phyloP scores from a whole-genome alignment of 1,140 invertebrate species.

The Battus philenor region DNA sequence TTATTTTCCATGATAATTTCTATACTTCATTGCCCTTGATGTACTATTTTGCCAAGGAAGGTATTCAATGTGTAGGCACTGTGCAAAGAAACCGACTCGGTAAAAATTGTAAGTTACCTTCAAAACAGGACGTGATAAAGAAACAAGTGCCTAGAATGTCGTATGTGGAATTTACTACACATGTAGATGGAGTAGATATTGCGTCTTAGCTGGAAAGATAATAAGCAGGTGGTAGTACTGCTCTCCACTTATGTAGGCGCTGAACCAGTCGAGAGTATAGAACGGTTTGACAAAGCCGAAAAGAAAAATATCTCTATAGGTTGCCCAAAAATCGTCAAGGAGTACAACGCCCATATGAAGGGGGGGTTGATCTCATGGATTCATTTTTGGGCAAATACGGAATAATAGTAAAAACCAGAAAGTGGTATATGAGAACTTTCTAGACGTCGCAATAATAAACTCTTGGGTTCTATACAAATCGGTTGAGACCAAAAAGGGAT shows the following conservation, averaged over 20 bases:
- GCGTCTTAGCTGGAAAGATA: conserved; percentile 28
- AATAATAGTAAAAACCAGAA: conserved; percentile 16
- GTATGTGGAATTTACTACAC: conserved; percentile 25
- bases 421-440: conserved; percentile 20
- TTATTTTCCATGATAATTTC: background rate
- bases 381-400: conserved; percentile 15
- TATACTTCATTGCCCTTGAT: background rate
- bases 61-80: conserved; percentile 19
- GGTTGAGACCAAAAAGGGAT: background rate
- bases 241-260: conserved; percentile 29
- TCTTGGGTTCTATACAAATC: background rate
- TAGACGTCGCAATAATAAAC: conserved; percentile 1
- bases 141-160: conserved; percentile 18
- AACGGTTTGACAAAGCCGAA: conserved; percentile 27
- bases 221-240: conserved; percentile 26
- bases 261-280: conserved; percentile 23
- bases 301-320: conserved; percentile 13
- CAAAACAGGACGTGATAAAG: conserved; percentile 20
- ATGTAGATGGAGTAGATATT: conserved; percentile 24
- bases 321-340: conserved; percentile 19
- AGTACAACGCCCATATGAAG: conserved; percentile 21
- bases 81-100: conserved; percentile 20
- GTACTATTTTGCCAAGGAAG: conserved; percentile 20
- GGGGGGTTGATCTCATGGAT: conserved; percentile 7
- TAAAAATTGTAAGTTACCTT: conserved; percentile 22